Percentiles rank a stretch among this genome's conserved stretches.
These are phyloP conservation scores for Gorsachius goisagi DNA, from an alignment of 2,113 vertebrate species.

Conservation along the genomic window DNA sequence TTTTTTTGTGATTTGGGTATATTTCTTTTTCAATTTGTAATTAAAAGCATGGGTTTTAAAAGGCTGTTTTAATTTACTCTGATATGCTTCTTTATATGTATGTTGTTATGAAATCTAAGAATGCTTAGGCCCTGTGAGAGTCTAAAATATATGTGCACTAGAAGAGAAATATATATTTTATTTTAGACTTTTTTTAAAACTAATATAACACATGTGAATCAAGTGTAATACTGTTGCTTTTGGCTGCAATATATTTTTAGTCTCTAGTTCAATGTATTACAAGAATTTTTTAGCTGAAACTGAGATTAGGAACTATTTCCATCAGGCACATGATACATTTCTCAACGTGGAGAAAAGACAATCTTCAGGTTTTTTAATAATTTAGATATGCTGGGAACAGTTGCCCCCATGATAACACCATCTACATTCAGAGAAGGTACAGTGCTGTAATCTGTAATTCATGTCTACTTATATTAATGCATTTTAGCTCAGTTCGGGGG, in stretches of 20 bases:
- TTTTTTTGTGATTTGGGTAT: not conserved
- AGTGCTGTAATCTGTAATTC: not conserved
- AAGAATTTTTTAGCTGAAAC: not conserved
- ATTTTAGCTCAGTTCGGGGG: not conserved
- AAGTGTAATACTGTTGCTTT: not conserved
- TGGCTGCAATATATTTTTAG: not conserved
- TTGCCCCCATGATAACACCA: not conserved
- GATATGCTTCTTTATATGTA: not conserved
- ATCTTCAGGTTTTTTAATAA: not conserved
- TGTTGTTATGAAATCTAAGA: not conserved
- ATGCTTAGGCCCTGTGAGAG: not conserved
- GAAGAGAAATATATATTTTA: not conserved
- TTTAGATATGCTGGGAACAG: not conserved
- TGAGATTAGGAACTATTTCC: not conserved
- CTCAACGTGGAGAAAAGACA: not conserved
- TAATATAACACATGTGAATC: not conserved
- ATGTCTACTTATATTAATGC: not conserved
- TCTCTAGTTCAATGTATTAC: not conserved
- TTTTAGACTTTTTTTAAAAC: not conserved
- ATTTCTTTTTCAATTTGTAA: not conserved
- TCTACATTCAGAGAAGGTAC: not conserved
- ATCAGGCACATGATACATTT: not conserved
- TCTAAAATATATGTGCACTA: not conserved
- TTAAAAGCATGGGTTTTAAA: not conserved
- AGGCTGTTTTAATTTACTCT: not conserved